Conservation (phyloP, 2,113 vertebrate genomes). For the Onychostoma macrolepis region DNA sequence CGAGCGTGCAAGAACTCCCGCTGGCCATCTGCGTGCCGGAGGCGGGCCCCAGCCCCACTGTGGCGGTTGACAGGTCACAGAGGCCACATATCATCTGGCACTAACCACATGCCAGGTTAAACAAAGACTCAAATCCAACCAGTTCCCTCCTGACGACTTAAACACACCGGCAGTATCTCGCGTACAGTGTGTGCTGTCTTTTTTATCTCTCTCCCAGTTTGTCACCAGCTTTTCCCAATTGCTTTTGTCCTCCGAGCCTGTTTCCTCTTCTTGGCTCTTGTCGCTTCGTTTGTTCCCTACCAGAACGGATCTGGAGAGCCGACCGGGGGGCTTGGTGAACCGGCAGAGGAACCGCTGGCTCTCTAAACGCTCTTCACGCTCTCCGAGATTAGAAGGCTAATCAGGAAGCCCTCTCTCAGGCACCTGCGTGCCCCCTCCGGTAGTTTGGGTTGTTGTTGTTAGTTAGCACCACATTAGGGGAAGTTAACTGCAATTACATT, state of each 20-base stretch:
- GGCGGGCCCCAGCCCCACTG: neutral
- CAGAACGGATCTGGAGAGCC: constrained; percentile 26
- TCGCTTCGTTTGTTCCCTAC: neutral
- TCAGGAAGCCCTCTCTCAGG: constrained; percentile 44
- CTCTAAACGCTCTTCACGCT: constrained; percentile 8
- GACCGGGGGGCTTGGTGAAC: constrained; percentile 15
- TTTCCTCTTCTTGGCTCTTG: constrained; percentile 17
- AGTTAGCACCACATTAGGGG: constrained; percentile 46
- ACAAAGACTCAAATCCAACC: neutral
- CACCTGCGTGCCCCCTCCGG: constrained; percentile 31
- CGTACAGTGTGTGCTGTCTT: neutral
- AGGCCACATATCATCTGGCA: constrained; percentile 28
- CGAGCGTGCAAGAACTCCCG: constrained; percentile 25
- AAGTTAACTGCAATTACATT: constrained; percentile 51
- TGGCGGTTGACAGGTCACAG: constrained; percentile 18
- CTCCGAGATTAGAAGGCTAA: constrained; percentile 38
- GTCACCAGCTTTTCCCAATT: neutral
- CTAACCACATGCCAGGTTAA: constrained; percentile 12
- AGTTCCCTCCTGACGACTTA: neutral
- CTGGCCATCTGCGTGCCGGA: constrained; percentile 25
- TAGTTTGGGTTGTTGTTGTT: constrained; percentile 48
- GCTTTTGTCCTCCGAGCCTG: constrained; percentile 1
- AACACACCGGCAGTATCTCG: neutral
- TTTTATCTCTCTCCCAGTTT: neutral
- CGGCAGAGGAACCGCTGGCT: constrained; percentile 23